phyloP scores from a whole-genome alignment of 1,140 invertebrate genomes.

The Tetramorium alpestre region DNA sequence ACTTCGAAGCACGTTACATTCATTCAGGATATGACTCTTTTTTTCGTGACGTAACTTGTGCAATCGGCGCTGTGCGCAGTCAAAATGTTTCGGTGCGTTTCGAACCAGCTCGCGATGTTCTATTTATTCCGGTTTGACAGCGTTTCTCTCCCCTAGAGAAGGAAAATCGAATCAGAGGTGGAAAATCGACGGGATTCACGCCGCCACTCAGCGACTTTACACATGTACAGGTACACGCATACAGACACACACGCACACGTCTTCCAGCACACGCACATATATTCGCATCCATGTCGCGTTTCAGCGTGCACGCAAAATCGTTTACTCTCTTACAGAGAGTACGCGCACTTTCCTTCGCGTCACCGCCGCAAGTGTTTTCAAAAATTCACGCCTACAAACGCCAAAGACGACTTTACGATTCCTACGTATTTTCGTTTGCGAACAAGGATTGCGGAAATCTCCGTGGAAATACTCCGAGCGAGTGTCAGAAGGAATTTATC shows the following conservation, averaged over 20 bases:
- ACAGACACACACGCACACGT: constrained; percentile 57
- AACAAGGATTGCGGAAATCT: not conserved
- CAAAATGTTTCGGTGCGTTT: constrained; percentile 18
- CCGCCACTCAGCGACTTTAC: not conserved
- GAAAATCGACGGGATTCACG: constrained; percentile 23
- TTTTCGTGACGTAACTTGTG: not conserved
- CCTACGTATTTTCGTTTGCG: not conserved
- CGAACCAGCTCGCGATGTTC: not conserved
- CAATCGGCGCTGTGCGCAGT: not conserved
- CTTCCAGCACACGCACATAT: not conserved
- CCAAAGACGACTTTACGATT: not conserved
- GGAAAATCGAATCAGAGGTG: constrained; percentile 23
- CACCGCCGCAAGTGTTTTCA: not conserved
- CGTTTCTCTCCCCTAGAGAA: not conserved
- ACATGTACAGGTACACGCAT: constrained; percentile 30
- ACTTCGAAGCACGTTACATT: not conserved
- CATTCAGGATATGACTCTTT: not conserved
- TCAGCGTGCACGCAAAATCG: constrained; percentile 21
- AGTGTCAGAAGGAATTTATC: not conserved
- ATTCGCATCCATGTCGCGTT: constrained; percentile 22
- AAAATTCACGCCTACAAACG: constrained; percentile 33
- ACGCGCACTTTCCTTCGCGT: constrained; percentile 1
- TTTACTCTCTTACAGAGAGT: constrained; percentile 9
- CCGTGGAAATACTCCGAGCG: not conserved
- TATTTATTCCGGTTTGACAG: constrained; percentile 13